Conservation (phyloP, 2,888 invertebrate species). For the Dolichopus griseipennis region DNA sequence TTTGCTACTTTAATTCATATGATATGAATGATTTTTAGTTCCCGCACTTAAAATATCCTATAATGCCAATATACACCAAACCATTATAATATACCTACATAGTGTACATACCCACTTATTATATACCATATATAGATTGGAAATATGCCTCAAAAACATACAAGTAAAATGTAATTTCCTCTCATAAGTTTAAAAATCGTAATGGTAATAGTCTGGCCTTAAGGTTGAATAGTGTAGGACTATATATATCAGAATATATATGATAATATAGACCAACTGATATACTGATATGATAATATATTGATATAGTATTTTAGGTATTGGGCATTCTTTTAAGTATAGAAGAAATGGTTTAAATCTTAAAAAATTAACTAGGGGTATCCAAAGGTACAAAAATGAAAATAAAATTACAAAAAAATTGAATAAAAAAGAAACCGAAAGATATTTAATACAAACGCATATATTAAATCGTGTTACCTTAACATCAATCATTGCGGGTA, state of each 20-base stretch:
- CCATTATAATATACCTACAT: background rate
- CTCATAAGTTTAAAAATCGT: background rate
- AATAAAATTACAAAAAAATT: background rate
- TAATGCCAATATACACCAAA: background rate
- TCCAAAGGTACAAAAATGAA: background rate
- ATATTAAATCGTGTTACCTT: constrained; percentile 3
- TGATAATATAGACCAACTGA: too few relatives aligned
- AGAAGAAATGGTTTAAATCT: background rate
- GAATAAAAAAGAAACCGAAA: background rate
- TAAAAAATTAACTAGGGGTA: constrained; percentile 1
- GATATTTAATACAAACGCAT: background rate
- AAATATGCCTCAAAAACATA: too few relatives aligned
- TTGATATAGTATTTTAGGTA: background rate
- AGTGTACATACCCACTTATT: too few relatives aligned
- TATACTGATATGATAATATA: too few relatives aligned
- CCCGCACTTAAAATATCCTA: background rate
- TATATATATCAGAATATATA: too few relatives aligned
- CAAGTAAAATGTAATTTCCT: too few relatives aligned
- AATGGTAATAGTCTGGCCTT: constrained; percentile 2
- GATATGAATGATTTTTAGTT: background rate
- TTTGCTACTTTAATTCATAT: background rate
- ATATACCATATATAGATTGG: too few relatives aligned
- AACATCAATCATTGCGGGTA: background rate
- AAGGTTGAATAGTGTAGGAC: background rate
- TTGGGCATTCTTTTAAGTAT: background rate